A percentile compares a stretch with the other conserved stretches of the same genome.
Evolutionary conservation across 2,113 vertebrate species (phyloP).

Genomic region (Haemorhous mexicanus): DNA sequence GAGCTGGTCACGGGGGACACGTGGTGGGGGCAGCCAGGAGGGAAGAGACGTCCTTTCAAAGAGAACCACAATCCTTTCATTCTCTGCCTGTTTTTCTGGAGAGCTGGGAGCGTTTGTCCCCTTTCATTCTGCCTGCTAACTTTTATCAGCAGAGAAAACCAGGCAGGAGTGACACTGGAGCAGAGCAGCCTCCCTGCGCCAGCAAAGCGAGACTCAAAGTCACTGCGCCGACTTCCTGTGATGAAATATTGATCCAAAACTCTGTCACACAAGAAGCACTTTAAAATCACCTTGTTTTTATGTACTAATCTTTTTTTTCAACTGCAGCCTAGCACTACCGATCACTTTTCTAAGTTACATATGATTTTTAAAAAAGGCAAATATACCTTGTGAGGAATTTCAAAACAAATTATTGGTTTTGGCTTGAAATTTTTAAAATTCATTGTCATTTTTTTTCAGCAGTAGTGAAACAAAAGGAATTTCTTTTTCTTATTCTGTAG

Average conservation of each 20-base stretch:
- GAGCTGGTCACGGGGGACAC: rapidly evolving
- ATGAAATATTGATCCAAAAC: conserved; percentile 32
- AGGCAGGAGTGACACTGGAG: background rate
- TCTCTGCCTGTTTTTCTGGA: background rate
- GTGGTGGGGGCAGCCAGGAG: background rate
- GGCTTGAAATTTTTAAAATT: background rate
- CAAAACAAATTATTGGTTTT: background rate
- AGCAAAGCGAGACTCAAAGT: background rate
- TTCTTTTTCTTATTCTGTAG: background rate
- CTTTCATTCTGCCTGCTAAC: background rate
- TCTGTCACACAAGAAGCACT: background rate
- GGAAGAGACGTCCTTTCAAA: background rate
- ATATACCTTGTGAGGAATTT: background rate
- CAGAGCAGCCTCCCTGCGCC: background rate
- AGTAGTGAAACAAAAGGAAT: background rate
- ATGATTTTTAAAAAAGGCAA: background rate
- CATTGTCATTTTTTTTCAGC: background rate
- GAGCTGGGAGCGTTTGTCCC: background rate
- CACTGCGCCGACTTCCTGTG: background rate
- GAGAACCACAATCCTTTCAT: background rate
- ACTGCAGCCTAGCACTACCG: background rate
- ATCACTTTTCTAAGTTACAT: background rate
- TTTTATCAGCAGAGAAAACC: background rate
- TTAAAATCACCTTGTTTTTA: background rate
- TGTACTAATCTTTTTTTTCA: background rate